Base-by-base conservation (phyloP, 1,140 invertebrate genomes). In the Lepidurus packardi region DNA sequence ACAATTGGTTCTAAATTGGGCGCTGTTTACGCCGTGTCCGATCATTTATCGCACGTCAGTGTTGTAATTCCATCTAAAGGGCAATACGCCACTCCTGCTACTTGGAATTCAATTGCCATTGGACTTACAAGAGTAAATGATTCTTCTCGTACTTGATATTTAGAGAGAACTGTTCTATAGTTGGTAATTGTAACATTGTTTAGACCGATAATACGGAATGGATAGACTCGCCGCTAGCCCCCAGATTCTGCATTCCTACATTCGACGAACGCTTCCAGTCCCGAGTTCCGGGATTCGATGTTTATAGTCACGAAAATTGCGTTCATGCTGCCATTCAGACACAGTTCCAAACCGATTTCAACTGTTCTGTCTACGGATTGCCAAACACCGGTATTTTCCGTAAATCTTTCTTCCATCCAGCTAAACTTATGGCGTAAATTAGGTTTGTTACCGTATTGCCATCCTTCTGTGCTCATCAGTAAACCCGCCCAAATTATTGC, bases 241-340 rank as follows among this genome's bases (percentile, higher is more conserved):
- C 78, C 6, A 74, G 45, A 7, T 43, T 74, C 13, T 78, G 78
- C 78, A 41, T 78, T 11, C 78, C 73, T 9, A 53, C 47, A 73
- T 25, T 42, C 21, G 16, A 73, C 11, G 75, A 73, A 45, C 43
- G 44, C 45, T 74, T 75, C 25, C 34, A 16, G 43, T 11, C 24
- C 43, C 75, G 43, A 9, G 73, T 74, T 16, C 78, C 73, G 21
- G 73, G 43, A 10, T 78, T 74, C 11, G 43, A 78, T 24, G 11
- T 74, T 7, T 78, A 78, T 74, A 78, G 78, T 25, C 78, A 78
- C 13, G 65, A 73, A 45, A 78, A 78, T 74, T 78, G 78, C 42
- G 25, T 78, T 45, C 44, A 43, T 10, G 65, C 78, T 24, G 78
- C 34, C 1, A 74, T 73, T 1, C 78, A 73, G 13, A 41, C 7